Evolutionary conservation across 2,113 vertebrate genomes (phyloP).

Genomic region (Boulengeromyrus knoepffleri): DNA sequence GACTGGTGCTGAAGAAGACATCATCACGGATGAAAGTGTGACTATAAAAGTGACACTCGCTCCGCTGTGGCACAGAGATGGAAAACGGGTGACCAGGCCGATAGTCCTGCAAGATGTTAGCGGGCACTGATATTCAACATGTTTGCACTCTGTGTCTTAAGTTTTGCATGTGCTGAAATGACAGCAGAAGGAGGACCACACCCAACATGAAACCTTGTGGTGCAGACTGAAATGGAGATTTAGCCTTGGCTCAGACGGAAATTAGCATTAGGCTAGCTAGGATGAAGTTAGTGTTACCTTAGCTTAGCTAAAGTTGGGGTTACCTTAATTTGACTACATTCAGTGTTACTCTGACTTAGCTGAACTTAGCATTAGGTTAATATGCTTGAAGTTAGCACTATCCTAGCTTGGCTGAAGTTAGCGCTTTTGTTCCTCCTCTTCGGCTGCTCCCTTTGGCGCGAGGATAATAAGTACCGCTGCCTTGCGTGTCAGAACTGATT

Average conservation of each 20-base stretch:
- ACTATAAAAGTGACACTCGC: not conserved
- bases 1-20: conserved; percentile 6
- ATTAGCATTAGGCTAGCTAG: not conserved
- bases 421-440: not conserved
- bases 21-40: conserved; percentile 16
- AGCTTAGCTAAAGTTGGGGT: not conserved
- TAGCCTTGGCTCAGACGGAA: not conserved
- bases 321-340: not conserved
- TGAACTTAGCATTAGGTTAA: not conserved
- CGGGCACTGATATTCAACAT: not conserved
- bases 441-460: not conserved
- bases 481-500: not conserved
- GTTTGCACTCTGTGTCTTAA: not conserved
- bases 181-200: not conserved
- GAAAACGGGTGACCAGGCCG: not conserved
- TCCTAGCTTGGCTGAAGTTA: not conserved
- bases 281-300: not conserved
- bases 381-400: not conserved
- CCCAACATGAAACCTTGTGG: not conserved
- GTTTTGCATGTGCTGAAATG: not conserved
- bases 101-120: not conserved
- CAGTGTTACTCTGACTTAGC: not conserved
- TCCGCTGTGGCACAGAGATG: too few relatives aligned
- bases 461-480: not conserved
- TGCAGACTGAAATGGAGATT: not conserved